Evolutionary conservation across 2,888 invertebrate genomes (phyloP).

Genomic region (Melieria picta): DNA sequence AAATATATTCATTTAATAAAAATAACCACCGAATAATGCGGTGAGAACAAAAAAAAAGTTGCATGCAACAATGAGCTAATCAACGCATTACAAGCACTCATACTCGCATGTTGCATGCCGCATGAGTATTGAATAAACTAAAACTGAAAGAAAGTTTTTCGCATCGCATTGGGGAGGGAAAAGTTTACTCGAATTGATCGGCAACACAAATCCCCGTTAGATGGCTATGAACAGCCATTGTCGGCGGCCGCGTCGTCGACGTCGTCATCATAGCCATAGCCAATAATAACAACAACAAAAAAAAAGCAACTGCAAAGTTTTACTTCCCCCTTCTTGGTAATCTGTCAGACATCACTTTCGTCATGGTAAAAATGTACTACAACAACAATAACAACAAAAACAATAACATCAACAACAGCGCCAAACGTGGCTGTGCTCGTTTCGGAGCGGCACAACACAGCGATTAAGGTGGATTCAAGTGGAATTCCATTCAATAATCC

Average conservation of each 20-base stretch:
- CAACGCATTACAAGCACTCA: background rate
- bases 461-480: constrained; percentile 45
- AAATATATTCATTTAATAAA: background rate
- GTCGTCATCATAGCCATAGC: constrained; percentile 7
- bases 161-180: background rate
- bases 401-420: constrained; percentile 17
- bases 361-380: constrained; percentile 23
- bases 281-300: background rate
- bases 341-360: constrained; percentile 42
- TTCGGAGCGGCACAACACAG: constrained; percentile 7
- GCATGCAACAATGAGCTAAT: constrained; percentile 1
- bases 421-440: background rate
- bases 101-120: too few species aligned
- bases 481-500: constrained; percentile 42
- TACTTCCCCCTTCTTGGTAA: constrained; percentile 26
- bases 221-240: background rate
- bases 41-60: background rate
- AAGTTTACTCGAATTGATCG: background rate
- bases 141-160: constrained; percentile 1
- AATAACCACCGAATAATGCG: background rate
- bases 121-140: background rate
- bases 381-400: constrained; percentile 22
- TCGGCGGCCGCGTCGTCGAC: background rate
- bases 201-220: background rate
- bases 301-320: background rate